Conservation (phyloP, 2,797 vertebrate species). For the Ptychobarbus kaznakovi region DNA sequence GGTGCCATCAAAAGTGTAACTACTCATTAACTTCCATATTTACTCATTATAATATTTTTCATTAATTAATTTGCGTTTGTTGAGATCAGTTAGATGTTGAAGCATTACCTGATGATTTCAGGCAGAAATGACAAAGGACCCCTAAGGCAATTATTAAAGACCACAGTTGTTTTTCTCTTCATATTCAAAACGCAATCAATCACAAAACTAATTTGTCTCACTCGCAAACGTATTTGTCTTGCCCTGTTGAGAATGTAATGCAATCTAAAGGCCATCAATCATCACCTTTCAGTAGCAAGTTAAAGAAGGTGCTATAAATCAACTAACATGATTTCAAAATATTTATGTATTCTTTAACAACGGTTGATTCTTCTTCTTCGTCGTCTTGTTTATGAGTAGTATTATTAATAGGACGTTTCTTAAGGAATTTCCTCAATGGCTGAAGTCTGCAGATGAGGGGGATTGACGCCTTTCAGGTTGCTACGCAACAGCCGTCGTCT, state of each 20-base stretch:
- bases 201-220: neutral
- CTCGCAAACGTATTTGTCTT: neutral
- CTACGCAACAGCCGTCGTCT: slow-evolving; percentile 64
- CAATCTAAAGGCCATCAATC: neutral
- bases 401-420: slow-evolving; percentile 10
- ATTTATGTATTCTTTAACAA: neutral
- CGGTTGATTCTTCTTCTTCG: neutral
- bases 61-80: neutral
- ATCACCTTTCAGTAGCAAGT: neutral
- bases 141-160: neutral
- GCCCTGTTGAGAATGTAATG: neutral
- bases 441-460: neutral
- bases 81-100: neutral
- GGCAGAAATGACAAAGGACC: neutral
- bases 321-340: neutral
- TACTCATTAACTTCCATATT: neutral
- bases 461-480: slow-evolving; percentile 58
- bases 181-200: neutral
- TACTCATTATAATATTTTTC: neutral
- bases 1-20: neutral
- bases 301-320: neutral
- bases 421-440: slow-evolving; percentile 28
- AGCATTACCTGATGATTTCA: neutral
- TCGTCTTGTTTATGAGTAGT: neutral
- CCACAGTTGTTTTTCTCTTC: neutral